phyloP scores from a whole-genome alignment of 1,140 invertebrate species.

The Drosophila varians region DNA sequence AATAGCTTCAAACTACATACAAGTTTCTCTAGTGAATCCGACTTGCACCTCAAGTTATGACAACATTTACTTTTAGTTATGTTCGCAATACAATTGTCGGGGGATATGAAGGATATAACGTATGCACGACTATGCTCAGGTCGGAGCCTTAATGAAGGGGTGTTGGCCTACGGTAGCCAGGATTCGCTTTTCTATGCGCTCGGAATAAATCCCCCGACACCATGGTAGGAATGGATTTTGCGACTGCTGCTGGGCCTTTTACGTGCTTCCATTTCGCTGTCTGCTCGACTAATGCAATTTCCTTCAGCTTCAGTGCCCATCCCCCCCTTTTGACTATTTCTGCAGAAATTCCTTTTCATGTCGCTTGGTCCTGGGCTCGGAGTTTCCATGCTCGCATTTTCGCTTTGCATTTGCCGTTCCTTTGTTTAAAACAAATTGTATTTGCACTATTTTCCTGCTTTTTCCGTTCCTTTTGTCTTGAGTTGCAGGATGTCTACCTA shows the following conservation, averaged over 20 bases:
- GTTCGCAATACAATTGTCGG: not conserved
- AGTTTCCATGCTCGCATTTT: not conserved
- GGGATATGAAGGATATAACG: not conserved
- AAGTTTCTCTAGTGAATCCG: not conserved
- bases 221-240: not conserved
- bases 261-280: conserved; percentile 1
- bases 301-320: not conserved
- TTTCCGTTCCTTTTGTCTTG: not conserved
- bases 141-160: not conserved
- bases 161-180: not conserved
- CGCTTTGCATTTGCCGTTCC: not conserved
- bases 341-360: conserved; percentile 1
- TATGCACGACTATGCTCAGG: not conserved
- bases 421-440: not conserved
- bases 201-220: not conserved
- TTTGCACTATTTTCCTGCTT: not conserved
- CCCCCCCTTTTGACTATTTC: not conserved
- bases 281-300: conserved; percentile 2
- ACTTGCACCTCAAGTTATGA: not conserved
- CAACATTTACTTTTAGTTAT: too few species aligned
- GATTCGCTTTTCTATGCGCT: not conserved
- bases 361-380: not conserved
- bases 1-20: not conserved
- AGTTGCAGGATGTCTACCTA: not conserved
- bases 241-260: not conserved